Base-by-base conservation (phyloP, 2,113 vertebrate genomes). In the Sceloporus tristichus region DNA sequence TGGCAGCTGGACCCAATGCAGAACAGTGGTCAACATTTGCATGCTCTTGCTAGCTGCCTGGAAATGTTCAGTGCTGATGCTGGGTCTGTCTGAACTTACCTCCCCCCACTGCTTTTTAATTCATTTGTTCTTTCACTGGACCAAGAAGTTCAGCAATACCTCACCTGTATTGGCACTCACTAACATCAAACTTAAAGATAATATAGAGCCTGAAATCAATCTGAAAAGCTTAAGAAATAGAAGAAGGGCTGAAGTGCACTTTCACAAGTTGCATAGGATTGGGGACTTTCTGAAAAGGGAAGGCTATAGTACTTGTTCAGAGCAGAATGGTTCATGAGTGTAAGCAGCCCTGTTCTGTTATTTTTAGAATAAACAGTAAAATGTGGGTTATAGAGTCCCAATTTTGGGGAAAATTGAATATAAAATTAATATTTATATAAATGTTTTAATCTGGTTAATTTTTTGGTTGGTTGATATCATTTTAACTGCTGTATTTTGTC, bases 21-120 rank as follows among this genome's bases (percentile, higher is more conserved):
- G 38, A 75, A 18, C 34, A 75, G 74, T 6, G 34, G 4, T 11
- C 29, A 23, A 9, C 70, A 34, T 13, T 29, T 73, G 70, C n/a
- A n/a, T n/a, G 29, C 3, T 10, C 14, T 48, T 78, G 25, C 21
- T 2, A 78, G 38, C 40, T 25, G 75, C 23, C 34, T 54, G 76
- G 25, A 13, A 42, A 13, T 23, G 11, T 23, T 78, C 2, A 27
- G 23, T 77, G 40, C 75, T 21, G 38, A 77, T 77, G 6, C 75
- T 59, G 14, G 23, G 21, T 25, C 48, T 78, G 42, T 27, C 75
- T 42, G 42, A 14, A 78, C 25, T 5, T 87, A 79, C 92, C 68
- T 54, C 96, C 79, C 85, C 88, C 91, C 92, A 90, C 94, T 97
- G 94, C 78, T 94, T 94, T 93, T 94, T 93, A 10, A 18, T 77